These are phyloP conservation scores for Palythoa grandiflora DNA, from an alignment of 92 coral and sea anemone genomes.

Conservation along the genomic window DNA sequence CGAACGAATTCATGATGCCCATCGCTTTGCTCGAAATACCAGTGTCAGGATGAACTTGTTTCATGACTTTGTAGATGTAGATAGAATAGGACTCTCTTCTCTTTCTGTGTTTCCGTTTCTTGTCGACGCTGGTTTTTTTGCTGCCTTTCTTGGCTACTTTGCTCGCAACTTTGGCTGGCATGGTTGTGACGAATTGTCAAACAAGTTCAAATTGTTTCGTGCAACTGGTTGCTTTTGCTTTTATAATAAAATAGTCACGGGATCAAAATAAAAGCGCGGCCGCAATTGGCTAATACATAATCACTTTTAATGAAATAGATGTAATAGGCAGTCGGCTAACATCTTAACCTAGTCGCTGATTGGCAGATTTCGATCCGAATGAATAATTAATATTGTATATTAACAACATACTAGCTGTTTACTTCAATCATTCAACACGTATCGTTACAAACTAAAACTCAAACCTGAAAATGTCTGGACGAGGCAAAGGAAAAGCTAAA, in stretches of 20 bases:
- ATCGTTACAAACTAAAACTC: background rate
- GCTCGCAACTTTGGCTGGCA: conserved; percentile 43
- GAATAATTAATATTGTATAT: conserved; percentile 28
- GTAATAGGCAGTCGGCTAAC: conserved; percentile 36
- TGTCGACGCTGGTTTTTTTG: conserved; percentile 28
- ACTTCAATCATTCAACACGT: background rate
- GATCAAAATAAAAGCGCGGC: conserved; percentile 14
- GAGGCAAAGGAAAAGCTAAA: conserved; percentile 82
- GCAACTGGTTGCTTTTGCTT: conserved; percentile 21
- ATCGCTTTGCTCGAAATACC: conserved; percentile 67
- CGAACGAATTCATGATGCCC: conserved; percentile 63
- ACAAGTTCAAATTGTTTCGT: conserved; percentile 34
- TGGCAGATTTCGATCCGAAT: conserved; percentile 35
- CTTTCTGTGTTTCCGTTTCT: conserved; percentile 40
- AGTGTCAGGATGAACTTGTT: conserved; percentile 82
- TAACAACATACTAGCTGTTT: background rate
- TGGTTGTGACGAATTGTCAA: background rate
- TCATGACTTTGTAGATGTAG: conserved; percentile 60
- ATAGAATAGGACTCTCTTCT: conserved; percentile 36
- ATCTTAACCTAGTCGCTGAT: background rate
- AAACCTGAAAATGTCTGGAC: conserved; percentile 64
- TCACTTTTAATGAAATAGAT: background rate
- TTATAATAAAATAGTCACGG: conserved; percentile 21
- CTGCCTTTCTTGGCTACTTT: conserved; percentile 39
- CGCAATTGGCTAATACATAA: conserved; percentile 37